Evolutionary conservation across 2,888 invertebrate genomes (phyloP).

Genomic region (Phengaris alcon): DNA sequence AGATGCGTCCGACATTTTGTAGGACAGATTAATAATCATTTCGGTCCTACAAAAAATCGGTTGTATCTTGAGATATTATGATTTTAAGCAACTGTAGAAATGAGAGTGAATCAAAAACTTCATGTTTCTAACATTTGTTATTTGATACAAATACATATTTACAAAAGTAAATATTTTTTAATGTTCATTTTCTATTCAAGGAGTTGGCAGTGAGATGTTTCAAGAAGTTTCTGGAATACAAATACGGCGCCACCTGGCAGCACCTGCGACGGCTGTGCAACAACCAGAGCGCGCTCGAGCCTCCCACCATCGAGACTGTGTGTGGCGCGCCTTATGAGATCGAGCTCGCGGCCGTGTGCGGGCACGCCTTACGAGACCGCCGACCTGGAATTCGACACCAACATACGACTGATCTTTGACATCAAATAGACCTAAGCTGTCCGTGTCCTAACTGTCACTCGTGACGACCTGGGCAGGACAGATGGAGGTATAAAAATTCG

Average conservation of each 20-base stretch:
- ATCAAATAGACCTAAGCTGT: constrained; percentile 30
- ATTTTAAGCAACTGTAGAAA: too few relatives aligned
- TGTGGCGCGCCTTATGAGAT: constrained; percentile 54
- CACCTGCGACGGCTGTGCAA: constrained; percentile 55
- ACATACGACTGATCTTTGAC: constrained; percentile 57
- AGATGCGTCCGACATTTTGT: too few relatives aligned
- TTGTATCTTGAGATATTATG: too few relatives aligned
- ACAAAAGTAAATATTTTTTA: background rate
- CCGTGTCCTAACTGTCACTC: background rate
- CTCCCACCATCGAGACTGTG: constrained; percentile 42
- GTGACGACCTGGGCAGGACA: background rate
- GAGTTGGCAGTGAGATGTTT: constrained; percentile 75
- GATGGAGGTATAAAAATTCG: background rate
- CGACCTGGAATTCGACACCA: constrained; percentile 50
- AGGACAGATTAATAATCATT: too few relatives aligned
- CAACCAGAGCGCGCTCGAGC: constrained; percentile 46
- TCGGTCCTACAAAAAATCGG: too few relatives aligned
- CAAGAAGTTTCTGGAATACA: constrained; percentile 66
- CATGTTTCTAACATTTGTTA: too few relatives aligned
- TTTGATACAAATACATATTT: too few relatives aligned
- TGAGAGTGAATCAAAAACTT: too few relatives aligned
- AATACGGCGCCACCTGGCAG: constrained; percentile 63
- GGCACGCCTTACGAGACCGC: constrained; percentile 56
- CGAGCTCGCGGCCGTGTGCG: constrained; percentile 47
- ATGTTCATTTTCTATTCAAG: constrained; percentile 51